phyloP scores from a whole-genome alignment of 1,140 invertebrate genomes.

The Aphidius gifuensis region DNA sequence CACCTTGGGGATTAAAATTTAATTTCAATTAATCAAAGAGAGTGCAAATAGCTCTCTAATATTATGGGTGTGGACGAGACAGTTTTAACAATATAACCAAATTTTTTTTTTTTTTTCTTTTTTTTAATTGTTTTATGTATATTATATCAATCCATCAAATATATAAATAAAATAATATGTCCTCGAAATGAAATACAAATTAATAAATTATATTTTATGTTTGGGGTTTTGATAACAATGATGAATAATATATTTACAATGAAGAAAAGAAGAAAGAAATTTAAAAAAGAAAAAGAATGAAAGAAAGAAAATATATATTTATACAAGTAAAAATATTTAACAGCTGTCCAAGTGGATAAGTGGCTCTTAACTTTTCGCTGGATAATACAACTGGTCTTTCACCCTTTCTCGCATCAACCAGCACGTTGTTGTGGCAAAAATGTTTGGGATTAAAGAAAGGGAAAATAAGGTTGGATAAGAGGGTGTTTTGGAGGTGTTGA shows the following conservation, averaged over 20 bases:
- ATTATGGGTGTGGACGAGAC: constrained; percentile 12
- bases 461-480: constrained; percentile 25
- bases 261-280: no score
- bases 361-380: constrained; percentile 2
- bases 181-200: no score
- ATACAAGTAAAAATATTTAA: background rate
- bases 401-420: background rate
- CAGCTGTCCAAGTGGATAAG: constrained; percentile 4
- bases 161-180: no score
- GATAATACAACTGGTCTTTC: background rate
- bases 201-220: no score
- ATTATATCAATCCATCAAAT: no score
- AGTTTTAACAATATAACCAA: no score
- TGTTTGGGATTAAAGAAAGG: background rate
- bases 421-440: background rate
- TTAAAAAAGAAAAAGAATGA: background rate
- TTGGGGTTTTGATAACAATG: no score
- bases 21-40: constrained; percentile 47
- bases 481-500: constrained; percentile 51
- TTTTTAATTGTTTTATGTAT: no score
- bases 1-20: constrained; percentile 43
- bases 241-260: no score
- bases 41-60: constrained; percentile 13
- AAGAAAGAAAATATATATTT: background rate
- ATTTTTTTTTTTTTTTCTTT: no score